Percentiles rank a stretch among this genome's conserved stretches.
These are phyloP conservation scores for Schizopygopsis pylzovi DNA, from an alignment of 2,797 vertebrate species.

Conservation along the genomic window DNA sequence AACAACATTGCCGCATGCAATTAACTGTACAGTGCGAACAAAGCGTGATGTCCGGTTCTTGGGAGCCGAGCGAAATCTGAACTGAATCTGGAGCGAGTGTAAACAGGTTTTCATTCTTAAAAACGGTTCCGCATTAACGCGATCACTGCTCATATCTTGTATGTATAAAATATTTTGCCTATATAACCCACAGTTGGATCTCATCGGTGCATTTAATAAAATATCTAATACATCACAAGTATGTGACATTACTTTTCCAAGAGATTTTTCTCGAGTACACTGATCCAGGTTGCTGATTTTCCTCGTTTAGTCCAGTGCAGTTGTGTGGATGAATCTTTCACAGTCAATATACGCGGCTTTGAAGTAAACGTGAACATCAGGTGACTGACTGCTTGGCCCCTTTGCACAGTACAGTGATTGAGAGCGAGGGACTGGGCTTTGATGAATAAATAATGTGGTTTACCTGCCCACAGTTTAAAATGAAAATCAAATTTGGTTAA, in stretches of 20 bases:
- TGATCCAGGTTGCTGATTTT: slow-evolving; percentile 4
- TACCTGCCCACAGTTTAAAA: slow-evolving; percentile 27
- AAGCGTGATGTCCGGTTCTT: slow-evolving; percentile 13
- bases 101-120: slow-evolving; percentile 39
- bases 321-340: slow-evolving; percentile 20
- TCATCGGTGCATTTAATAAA: background rate
- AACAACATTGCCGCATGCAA: slow-evolving; percentile 58
- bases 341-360: slow-evolving; percentile 31
- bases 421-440: background rate
- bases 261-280: slow-evolving; percentile 12
- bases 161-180: slow-evolving; percentile 7
- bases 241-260: slow-evolving; percentile 34
- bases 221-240: background rate
- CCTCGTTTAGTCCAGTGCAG: slow-evolving; percentile 19
- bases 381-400: slow-evolving; percentile 10
- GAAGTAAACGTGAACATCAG: slow-evolving; percentile 43
- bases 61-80: slow-evolving; percentile 11
- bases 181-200: background rate
- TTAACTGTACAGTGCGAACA: slow-evolving; percentile 45
- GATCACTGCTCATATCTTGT: background rate
- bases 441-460: slow-evolving; percentile 51
- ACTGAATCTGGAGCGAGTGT: slow-evolving; percentile 34
- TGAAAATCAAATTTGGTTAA: background rate
- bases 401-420: slow-evolving; percentile 44
- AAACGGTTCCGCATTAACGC: background rate